Evolutionary conservation across 1,140 invertebrate species (phyloP).

Genomic region (Drosophila nebulosa): DNA sequence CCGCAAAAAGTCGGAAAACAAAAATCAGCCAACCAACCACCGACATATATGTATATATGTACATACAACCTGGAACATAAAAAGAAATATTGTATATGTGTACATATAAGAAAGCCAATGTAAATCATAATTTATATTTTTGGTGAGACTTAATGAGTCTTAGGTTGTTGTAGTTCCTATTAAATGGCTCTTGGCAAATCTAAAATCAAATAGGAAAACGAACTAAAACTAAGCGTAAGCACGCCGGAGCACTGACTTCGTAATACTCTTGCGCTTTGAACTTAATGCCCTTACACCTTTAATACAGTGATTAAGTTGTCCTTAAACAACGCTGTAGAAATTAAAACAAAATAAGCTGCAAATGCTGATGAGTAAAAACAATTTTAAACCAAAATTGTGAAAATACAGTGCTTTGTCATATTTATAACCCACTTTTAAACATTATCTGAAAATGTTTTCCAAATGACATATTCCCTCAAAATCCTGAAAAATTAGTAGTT

Average conservation of each 20-base stretch:
- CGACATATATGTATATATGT: background rate
- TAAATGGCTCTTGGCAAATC: background rate
- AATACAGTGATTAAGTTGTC: no score
- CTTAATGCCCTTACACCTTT: no score
- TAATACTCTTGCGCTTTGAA: background rate
- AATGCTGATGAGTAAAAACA: no score
- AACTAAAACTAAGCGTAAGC: background rate
- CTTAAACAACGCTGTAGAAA: no score
- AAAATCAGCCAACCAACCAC: background rate
- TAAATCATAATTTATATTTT: conserved; percentile 36
- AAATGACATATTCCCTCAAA: no score
- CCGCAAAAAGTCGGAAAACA: conserved; percentile 13
- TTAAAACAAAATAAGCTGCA: no score
- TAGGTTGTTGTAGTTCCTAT: background rate
- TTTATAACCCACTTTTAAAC: no score
- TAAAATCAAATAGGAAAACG: background rate
- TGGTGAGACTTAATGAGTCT: conserved; percentile 24
- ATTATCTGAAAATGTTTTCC: no score
- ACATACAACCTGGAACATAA: background rate
- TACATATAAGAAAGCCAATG: conserved; percentile 3
- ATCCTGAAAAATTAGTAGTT: no score
- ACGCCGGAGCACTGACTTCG: background rate
- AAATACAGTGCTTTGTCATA: no score
- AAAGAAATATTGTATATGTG: background rate
- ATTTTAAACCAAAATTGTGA: background rate